These are phyloP conservation scores for Drosophila mulleri DNA, from an alignment of 2,888 invertebrate species.

Conservation along the genomic window DNA sequence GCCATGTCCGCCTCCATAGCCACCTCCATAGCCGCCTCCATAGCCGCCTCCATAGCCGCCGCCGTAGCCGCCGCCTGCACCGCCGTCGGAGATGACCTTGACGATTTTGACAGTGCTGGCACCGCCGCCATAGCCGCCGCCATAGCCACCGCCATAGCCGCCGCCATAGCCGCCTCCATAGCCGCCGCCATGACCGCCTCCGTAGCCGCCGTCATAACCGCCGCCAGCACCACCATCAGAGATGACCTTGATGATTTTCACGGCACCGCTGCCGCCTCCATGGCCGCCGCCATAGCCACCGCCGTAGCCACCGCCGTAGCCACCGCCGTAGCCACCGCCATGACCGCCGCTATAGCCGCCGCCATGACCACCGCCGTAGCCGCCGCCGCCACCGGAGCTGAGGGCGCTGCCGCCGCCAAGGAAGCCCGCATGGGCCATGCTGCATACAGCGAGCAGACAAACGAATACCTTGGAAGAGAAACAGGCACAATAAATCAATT, in stretches of 20 bases:
- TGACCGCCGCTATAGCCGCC: conserved; percentile 37
- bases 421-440: conserved; percentile 72
- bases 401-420: conserved; percentile 61
- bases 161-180: conserved; percentile 40
- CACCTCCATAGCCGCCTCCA: conserved; percentile 18
- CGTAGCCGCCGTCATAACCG: conserved; percentile 29
- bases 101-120: conserved; percentile 38
- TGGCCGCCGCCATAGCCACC: conserved; percentile 23
- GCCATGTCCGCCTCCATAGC: not conserved
- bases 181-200: conserved; percentile 30
- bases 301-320: conserved; percentile 18
- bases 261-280: conserved; percentile 23
- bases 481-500: conserved; percentile 17
- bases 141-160: conserved; percentile 27
- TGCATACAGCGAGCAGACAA: conserved; percentile 74
- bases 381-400: conserved; percentile 58
- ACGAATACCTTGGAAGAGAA: conserved; percentile 66
- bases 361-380: conserved; percentile 44
- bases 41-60: conserved; percentile 32
- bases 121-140: conserved; percentile 27
- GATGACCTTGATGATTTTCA: conserved; percentile 43
- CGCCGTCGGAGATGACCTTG: conserved; percentile 46
- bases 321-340: conserved; percentile 26
- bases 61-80: conserved; percentile 46
- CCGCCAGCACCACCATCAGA: conserved; percentile 37